Conservation (phyloP, 1,140 invertebrate species). For the Triops cancriformis region DNA sequence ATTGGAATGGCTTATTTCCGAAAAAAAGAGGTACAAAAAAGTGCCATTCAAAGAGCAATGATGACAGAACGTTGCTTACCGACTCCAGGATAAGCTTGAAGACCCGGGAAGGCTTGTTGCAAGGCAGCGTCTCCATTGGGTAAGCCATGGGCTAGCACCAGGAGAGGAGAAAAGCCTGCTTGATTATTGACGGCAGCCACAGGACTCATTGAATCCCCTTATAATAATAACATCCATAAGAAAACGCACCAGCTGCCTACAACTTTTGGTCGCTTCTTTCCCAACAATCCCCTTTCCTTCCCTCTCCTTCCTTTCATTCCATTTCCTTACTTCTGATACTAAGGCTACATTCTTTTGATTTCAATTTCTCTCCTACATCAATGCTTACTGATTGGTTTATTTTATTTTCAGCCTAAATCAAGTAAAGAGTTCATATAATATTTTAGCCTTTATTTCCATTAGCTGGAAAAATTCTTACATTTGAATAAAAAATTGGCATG, state of each 20-base stretch:
- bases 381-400: no score
- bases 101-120: slow-evolving; percentile 71
- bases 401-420: no score
- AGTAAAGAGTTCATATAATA: no score
- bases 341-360: no score
- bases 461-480: no score
- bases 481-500: no score
- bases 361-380: no score
- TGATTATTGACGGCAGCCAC: slow-evolving; percentile 49
- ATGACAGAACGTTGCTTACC: slow-evolving; percentile 47
- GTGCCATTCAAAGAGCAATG: background rate
- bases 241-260: background rate
- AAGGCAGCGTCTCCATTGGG: slow-evolving; percentile 73
- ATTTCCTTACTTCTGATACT: no score
- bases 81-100: slow-evolving; percentile 83
- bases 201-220: slow-evolving; percentile 13
- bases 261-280: background rate
- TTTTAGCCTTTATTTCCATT: no score
- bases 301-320: no score
- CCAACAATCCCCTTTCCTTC: background rate
- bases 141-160: slow-evolving; percentile 65
- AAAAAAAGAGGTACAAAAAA: slow-evolving; percentile 22
- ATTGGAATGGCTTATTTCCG: background rate
- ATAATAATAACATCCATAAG: slow-evolving; percentile 37
- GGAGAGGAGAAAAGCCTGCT: slow-evolving; percentile 30